Base-by-base conservation (phyloP, 2,797 vertebrate genomes). In the Brotula barbata region DNA sequence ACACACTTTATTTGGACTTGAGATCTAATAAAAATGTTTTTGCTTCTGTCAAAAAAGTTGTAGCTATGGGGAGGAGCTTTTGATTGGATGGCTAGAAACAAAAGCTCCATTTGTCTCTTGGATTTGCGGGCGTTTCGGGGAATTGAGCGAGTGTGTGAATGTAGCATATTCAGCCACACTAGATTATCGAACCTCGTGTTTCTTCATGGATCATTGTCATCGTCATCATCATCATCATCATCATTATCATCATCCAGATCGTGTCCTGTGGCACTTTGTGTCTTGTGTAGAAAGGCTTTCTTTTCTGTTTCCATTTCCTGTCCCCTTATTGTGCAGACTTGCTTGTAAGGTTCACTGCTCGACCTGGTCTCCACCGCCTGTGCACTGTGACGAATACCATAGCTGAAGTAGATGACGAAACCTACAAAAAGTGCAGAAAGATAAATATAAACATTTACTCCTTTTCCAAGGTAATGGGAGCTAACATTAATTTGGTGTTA, bases 341-440 rank as follows among this genome's bases (percentile, higher is more conserved):
- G 78, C 0, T 51, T 42, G 42, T 51, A 80, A 17, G 12, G 6
- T 21, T 90, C 89, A 0, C 79, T 73, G 6, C 60, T 58, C 0
- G 44, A 71, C 17, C 40, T 54, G 37, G 16, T 63, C 63, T 77
- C 6, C 1, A 37, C 71, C 0, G 91, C 94, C 80, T 96, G 95
- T 12, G 90, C 82, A 0, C 96, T 99, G 85, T 98, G 92, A 73
- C 92, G 82, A 31, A 99, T 88, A 19, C 97, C 96, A 0, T 98
- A 99, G 36, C 75, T 36, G 7, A 98, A 98, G 87, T 98, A 99
- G 87, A 99, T 98, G 11, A 85, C 0, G 62, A 98, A 94, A 39
- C 97, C 97, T 99, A 51, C n/a, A 54, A 44, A 57, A 6, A 15
- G 6, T 7, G 48, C 1, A 16, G n/a, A 68, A 41, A 47, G 14